phyloP scores from a whole-genome alignment of 92 coral and sea anemone genomes.

The Heteractis magnifica region DNA sequence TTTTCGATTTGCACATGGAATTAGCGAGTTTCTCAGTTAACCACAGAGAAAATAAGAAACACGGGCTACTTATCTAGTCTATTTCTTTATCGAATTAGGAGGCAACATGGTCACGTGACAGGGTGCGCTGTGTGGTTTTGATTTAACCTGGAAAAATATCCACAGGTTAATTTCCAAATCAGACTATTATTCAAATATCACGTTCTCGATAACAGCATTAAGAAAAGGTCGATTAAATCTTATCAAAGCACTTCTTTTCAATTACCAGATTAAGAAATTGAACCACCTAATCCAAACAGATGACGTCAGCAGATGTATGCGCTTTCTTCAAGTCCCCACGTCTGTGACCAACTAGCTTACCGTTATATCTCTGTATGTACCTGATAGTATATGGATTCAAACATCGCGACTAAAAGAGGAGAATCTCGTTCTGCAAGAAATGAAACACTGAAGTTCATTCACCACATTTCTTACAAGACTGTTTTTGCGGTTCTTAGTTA shows the following conservation, averaged over 20 bases:
- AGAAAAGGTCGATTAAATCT: conserved; percentile 4
- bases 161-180: conserved; percentile 3
- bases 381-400: too few relatives aligned
- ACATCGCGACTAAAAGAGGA: too few relatives aligned
- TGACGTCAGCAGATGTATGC: neutral
- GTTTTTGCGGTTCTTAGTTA: too few relatives aligned
- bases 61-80: too few relatives aligned
- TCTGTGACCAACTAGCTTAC: neutral
- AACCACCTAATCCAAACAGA: neutral
- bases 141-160: conserved; percentile 1
- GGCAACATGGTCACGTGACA: neutral
- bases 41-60: too few relatives aligned
- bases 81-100: too few relatives aligned
- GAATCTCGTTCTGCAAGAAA: too few relatives aligned
- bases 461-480: too few relatives aligned
- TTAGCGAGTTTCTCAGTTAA: too few relatives aligned
- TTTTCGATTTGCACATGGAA: too few relatives aligned
- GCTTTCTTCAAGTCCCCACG: neutral
- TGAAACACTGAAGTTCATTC: too few relatives aligned
- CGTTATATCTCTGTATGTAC: too few relatives aligned
- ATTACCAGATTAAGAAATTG: neutral
- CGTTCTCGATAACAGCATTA: neutral
- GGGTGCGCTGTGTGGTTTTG: neutral
- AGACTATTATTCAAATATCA: neutral
- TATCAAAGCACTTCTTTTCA: neutral